Percentiles rank a stretch among this genome's conserved stretches.
phyloP scores from a whole-genome alignment of 2,113 vertebrate species.

The Heteronetta atricapilla region DNA sequence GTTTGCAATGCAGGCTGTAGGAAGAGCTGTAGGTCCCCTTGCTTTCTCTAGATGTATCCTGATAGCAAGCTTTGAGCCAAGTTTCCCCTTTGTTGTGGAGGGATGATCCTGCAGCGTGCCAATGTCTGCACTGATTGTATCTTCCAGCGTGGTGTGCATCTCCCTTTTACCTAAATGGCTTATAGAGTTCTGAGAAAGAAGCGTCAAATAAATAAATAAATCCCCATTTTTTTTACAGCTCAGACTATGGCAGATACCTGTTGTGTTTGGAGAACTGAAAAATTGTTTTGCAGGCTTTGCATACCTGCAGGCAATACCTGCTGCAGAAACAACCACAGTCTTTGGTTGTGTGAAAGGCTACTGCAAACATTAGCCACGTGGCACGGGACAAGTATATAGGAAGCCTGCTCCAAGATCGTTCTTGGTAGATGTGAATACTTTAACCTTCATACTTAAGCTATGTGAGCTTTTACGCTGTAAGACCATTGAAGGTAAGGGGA shows the following conservation, averaged over 20 bases:
- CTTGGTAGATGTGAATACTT: background rate
- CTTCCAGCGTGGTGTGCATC: accelerated
- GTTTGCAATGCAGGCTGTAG: background rate
- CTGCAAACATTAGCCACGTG: background rate
- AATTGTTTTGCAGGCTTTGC: background rate
- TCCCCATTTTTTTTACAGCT: background rate
- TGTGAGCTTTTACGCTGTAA: background rate
- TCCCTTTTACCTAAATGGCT: background rate
- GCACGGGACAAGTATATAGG: background rate
- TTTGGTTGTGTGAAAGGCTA: background rate
- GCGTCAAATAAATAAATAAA: background rate
- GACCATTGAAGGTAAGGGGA: background rate
- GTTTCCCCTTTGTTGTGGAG: background rate
- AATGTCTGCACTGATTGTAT: background rate
- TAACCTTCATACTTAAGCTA: background rate
- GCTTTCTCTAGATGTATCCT: background rate
- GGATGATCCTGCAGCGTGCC: background rate
- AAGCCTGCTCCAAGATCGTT: background rate
- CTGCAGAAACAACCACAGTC: background rate
- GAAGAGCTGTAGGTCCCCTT: background rate
- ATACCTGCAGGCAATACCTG: background rate
- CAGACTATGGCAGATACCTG: background rate
- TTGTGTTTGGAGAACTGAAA: background rate
- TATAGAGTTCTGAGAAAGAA: background rate
- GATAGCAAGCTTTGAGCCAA: background rate